Conservation (phyloP, 2,888 invertebrate species). For the Drosophila neotestacea region DNA sequence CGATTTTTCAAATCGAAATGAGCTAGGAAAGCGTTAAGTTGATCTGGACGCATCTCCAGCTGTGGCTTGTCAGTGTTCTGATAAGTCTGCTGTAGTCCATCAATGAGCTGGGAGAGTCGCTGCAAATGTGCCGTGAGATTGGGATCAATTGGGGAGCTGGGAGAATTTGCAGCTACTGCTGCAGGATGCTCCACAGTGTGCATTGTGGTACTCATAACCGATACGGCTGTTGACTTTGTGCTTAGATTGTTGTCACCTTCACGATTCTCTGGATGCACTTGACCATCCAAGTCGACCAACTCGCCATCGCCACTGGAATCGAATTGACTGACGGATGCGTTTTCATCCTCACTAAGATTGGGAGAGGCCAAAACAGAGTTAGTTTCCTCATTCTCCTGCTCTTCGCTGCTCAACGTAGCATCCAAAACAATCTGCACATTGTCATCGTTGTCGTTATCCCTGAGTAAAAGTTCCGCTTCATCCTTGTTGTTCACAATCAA, state of each 20-base stretch:
- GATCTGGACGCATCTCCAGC: slow-evolving; percentile 83
- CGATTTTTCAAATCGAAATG: slow-evolving; percentile 84
- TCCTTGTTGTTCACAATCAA: slow-evolving; percentile 68
- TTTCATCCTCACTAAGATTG: slow-evolving; percentile 39
- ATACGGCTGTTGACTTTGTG: slow-evolving; percentile 2
- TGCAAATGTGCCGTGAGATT: slow-evolving; percentile 83
- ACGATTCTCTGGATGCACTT: slow-evolving; percentile 65
- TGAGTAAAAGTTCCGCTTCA: slow-evolving; percentile 51
- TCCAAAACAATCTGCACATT: slow-evolving; percentile 71
- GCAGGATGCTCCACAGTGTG: not conserved
- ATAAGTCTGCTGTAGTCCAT: slow-evolving; percentile 83
- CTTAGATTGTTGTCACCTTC: slow-evolving; percentile 46
- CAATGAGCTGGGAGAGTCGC: slow-evolving; percentile 83
- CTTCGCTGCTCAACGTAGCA: slow-evolving; percentile 64
- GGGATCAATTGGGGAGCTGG: slow-evolving; percentile 75
- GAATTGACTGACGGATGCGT: slow-evolving; percentile 47
- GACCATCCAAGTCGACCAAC: slow-evolving; percentile 68
- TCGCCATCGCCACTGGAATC: slow-evolving; percentile 84
- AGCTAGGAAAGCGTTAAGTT: slow-evolving; percentile 84
- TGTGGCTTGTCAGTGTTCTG: slow-evolving; percentile 70
- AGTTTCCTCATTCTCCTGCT: slow-evolving; percentile 39
- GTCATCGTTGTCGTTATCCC: slow-evolving; percentile 56
- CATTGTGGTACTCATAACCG: not conserved
- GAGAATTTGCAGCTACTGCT: not conserved
- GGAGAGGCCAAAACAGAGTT: not conserved